phyloP scores from a whole-genome alignment of 2,888 invertebrate species.

The Eubasilissa splendida region DNA sequence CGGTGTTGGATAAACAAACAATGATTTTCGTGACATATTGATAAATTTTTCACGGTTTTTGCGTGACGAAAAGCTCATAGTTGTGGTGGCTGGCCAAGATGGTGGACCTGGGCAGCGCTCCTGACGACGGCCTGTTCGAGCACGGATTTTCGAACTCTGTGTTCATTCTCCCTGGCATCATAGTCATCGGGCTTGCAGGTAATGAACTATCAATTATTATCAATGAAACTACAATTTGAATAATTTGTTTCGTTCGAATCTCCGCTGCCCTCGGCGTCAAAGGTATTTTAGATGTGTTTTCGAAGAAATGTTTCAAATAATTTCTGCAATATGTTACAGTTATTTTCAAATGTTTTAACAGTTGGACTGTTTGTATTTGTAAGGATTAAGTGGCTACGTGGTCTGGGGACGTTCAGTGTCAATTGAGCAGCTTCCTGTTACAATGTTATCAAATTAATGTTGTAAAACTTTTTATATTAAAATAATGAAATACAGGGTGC shows the following conservation, averaged over 20 bases:
- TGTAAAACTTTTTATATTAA: too few relatives aligned
- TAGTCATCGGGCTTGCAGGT: constrained; percentile 87
- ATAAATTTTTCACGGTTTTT: not conserved
- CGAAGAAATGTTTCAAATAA: not conserved
- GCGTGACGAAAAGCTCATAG: not conserved
- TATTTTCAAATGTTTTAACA: not conserved
- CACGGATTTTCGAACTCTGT: constrained; percentile 91
- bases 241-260: not conserved
- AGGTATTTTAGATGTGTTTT: not conserved
- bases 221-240: constrained; percentile 6
- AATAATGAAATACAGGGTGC: too few relatives aligned
- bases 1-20: constrained; percentile 19
- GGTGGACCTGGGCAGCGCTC: constrained; percentile 87
- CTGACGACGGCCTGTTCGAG: constrained; percentile 83
- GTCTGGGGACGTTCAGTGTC: too few relatives aligned
- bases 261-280: not conserved
- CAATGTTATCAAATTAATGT: too few relatives aligned
- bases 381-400: too few relatives aligned
- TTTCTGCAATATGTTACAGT: constrained; percentile 24
- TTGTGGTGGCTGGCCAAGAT: constrained; percentile 68
- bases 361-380: too few relatives aligned
- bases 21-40: constrained; percentile 13
- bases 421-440: too few relatives aligned
- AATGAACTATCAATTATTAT: constrained; percentile 62
- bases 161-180: constrained; percentile 88